phyloP scores from a whole-genome alignment of 2,113 vertebrate species.

The Brienomyrus longianalis region DNA sequence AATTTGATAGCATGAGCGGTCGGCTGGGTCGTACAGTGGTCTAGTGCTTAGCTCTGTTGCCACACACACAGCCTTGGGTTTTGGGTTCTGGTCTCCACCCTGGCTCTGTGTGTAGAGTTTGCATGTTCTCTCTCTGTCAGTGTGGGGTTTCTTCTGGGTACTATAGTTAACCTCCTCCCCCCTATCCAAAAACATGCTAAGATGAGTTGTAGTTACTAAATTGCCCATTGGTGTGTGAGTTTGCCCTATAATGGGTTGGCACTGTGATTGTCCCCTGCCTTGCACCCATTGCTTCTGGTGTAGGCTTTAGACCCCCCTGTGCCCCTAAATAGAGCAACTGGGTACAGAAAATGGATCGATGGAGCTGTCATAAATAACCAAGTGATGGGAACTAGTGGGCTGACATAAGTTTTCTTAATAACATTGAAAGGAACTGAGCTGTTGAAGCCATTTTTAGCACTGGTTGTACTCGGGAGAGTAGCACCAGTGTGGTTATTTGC shows the following conservation, averaged over 20 bases:
- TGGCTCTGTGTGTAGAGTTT: not conserved
- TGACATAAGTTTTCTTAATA: not conserved
- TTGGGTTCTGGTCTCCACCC: not conserved
- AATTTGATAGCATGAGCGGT: not conserved
- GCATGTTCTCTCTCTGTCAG: not conserved
- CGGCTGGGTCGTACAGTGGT: not conserved
- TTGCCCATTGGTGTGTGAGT: not conserved
- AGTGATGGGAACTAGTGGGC: not conserved
- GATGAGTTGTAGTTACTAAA: not conserved
- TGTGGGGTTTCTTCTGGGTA: not conserved
- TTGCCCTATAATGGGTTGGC: not conserved
- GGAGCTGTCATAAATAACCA: not conserved
- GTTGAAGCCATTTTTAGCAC: not conserved
- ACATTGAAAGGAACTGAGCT: not conserved
- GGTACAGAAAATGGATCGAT: not conserved
- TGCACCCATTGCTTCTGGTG: not conserved
- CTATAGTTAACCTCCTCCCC: not conserved
- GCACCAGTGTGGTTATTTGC: not conserved
- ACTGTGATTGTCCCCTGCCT: not conserved
- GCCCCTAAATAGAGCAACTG: not conserved
- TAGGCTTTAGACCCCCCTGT: not conserved
- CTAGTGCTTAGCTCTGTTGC: not conserved
- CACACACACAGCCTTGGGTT: not conserved
- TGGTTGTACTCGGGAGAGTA: not conserved
- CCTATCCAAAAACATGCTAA: not conserved